Conservation (phyloP, 2,888 invertebrate genomes). For the Scaptomyza flava region DNA sequence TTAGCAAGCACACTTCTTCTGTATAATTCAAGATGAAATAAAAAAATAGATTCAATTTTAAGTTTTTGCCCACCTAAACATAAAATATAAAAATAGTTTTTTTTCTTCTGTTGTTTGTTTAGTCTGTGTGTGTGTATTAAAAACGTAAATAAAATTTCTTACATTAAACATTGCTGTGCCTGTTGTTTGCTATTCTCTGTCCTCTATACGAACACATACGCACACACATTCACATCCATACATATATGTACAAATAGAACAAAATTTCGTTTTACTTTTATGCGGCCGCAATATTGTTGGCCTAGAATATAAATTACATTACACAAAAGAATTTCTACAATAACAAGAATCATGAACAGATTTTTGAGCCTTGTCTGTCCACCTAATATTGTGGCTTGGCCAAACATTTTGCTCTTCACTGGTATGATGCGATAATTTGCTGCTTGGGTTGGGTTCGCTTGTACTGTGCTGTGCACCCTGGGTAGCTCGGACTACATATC, state of each 20-base stretch:
- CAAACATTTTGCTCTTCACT: conserved; percentile 2
- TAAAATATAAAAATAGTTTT: conserved; percentile 35
- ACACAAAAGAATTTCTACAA: conserved; percentile 55
- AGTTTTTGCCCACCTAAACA: conserved; percentile 54
- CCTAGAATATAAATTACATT: conserved; percentile 79
- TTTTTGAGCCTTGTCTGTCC: conserved; percentile 46
- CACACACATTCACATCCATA: background rate
- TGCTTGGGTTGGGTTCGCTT: background rate
- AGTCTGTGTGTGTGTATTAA: conserved; percentile 57
- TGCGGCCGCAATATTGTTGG: conserved; percentile 43
- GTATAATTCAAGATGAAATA: conserved; percentile 4
- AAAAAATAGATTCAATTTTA: conserved; percentile 43
- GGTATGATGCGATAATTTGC: conserved; percentile 9
- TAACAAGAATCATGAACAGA: conserved; percentile 55
- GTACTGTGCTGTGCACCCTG: background rate
- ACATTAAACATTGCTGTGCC: conserved; percentile 19
- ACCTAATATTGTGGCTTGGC: conserved; percentile 3
- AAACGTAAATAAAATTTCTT: conserved; percentile 65
- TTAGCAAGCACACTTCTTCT: background rate
- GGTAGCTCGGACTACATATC: background rate
- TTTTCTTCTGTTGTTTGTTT: conserved; percentile 35
- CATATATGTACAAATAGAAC: conserved; percentile 16
- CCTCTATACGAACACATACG: conserved; percentile 13
- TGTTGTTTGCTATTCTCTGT: conserved; percentile 36
- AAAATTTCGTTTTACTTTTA: conserved; percentile 46